Evolutionary conservation across 2,888 invertebrate genomes (phyloP).

Genomic region (Pseudeuparius sepicola): DNA sequence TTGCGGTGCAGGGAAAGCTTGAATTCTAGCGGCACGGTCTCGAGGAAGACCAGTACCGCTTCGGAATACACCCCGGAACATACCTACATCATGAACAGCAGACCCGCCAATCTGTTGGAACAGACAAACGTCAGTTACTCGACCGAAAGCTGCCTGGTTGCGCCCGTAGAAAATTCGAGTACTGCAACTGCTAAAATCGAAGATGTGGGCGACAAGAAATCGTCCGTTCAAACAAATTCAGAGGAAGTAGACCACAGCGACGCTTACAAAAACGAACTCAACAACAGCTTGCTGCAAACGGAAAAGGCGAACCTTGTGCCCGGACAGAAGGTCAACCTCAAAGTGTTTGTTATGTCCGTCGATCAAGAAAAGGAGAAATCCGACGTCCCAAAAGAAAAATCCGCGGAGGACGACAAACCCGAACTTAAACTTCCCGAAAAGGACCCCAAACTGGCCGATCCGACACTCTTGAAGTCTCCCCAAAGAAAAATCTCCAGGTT

Average conservation of each 20-base stretch:
- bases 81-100: constrained; percentile 35
- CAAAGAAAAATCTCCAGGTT: constrained; percentile 71
- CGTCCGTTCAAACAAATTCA: not conserved
- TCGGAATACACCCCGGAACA: constrained; percentile 49
- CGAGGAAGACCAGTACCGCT: constrained; percentile 48
- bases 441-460: constrained; percentile 20
- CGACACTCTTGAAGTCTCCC: constrained; percentile 34
- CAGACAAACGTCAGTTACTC: constrained; percentile 29
- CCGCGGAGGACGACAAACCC: constrained; percentile 19
- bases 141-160: constrained; percentile 26
- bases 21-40: constrained; percentile 40
- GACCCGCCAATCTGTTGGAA: constrained; percentile 21
- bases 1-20: constrained; percentile 36
- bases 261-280: constrained; percentile 30
- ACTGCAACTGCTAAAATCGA: constrained; percentile 2
- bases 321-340: constrained; percentile 35
- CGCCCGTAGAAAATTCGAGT: constrained; percentile 21
- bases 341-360: constrained; percentile 32
- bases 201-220: not conserved
- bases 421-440: constrained; percentile 10
- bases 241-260: constrained; percentile 24
- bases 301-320: constrained; percentile 29
- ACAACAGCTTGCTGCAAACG: constrained; percentile 29
- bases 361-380: constrained; percentile 16
- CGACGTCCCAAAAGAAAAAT: constrained; percentile 6